These are phyloP conservation scores for Petrophora chlorosata DNA, from an alignment of 2,888 invertebrate species.

Conservation along the genomic window DNA sequence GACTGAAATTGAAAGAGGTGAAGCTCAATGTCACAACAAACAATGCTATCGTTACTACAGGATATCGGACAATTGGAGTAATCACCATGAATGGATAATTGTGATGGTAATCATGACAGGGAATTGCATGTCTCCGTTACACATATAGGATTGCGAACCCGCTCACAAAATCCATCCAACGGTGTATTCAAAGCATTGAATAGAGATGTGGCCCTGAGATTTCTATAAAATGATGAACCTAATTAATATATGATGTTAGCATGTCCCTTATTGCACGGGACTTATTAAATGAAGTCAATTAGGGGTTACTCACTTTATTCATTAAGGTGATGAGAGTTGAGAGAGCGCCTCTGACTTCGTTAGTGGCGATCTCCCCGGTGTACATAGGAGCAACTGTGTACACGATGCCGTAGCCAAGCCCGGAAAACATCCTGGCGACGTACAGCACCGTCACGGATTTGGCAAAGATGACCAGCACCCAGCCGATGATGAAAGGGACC, in stretches of 20 bases:
- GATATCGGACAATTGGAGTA: conserved; percentile 46
- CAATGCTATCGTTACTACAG: conserved; percentile 30
- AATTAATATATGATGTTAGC: too few relatives aligned
- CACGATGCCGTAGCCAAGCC: conserved; percentile 85
- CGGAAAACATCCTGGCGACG: conserved; percentile 85
- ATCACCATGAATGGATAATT: conserved; percentile 41
- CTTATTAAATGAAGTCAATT: not conserved
- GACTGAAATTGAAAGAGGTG: conserved; percentile 16
- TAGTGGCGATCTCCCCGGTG: conserved; percentile 85
- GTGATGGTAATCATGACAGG: conserved; percentile 24
- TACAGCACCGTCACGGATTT: conserved; percentile 82
- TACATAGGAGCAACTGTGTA: conserved; percentile 86
- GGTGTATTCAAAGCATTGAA: too few relatives aligned
- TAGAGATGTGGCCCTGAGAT: too few relatives aligned
- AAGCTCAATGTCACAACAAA: conserved; percentile 25
- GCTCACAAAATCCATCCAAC: not conserved
- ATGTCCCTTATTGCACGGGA: too few relatives aligned
- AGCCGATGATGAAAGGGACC: conserved; percentile 85
- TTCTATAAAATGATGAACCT: too few relatives aligned
- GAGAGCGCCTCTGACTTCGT: conserved; percentile 84
- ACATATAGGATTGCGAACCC: not conserved
- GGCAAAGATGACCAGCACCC: conserved; percentile 85
- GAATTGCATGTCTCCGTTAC: conserved; percentile 14
- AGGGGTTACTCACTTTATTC: conserved; percentile 72
- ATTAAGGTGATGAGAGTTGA: conserved; percentile 85